Evolutionary conservation across 1,140 invertebrate species (phyloP).

Genomic region (Cydia fagiglandana): DNA sequence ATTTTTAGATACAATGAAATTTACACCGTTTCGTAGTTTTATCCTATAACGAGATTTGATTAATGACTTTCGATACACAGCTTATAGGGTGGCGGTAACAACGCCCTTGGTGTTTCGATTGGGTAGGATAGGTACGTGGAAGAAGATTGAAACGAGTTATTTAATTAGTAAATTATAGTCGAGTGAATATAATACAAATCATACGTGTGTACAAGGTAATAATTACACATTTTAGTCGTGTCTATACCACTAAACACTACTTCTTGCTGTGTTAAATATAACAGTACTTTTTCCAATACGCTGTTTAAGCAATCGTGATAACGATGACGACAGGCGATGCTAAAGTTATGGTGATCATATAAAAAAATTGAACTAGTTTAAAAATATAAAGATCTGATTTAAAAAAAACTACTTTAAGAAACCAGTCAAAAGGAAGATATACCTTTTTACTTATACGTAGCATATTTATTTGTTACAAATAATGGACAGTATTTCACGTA

Average conservation of each 20-base stretch:
- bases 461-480: constrained; percentile 23
- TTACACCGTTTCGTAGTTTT: neutral
- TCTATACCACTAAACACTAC: neutral
- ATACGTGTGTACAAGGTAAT: neutral
- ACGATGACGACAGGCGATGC: neutral
- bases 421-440: neutral
- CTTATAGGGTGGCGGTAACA: neutral
- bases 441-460: too few species aligned
- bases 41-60: neutral
- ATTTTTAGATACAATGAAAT: constrained; percentile 12
- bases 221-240: neutral
- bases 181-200: neutral
- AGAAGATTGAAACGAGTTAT: neutral
- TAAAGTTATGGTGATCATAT: too few species aligned
- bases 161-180: neutral
- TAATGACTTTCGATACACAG: neutral
- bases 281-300: neutral
- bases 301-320: neutral
- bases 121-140: neutral
- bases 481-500: neutral
- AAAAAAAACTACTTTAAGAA: neutral
- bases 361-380: neutral
- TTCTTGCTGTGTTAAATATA: neutral
- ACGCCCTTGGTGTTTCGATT: constrained; percentile 7
- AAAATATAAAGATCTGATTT: neutral